A percentile compares a stretch with the other conserved stretches of the same genome.
Evolutionary conservation across 2,888 invertebrate species (phyloP).

Genomic region (Gortyna flavago): DNA sequence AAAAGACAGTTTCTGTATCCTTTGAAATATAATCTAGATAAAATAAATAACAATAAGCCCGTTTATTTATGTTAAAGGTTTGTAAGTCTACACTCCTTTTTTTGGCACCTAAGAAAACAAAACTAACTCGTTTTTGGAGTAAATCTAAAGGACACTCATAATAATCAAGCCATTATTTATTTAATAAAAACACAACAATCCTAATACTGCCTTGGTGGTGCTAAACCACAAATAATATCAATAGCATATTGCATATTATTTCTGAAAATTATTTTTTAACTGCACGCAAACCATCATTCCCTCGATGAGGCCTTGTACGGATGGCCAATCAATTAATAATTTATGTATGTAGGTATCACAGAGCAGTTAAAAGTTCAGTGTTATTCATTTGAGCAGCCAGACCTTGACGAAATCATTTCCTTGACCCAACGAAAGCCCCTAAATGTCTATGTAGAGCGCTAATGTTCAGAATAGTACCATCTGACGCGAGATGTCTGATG

Average conservation of each 20-base stretch:
- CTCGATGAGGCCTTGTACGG: background rate
- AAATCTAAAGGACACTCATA: constrained; percentile 1
- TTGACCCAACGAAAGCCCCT: background rate
- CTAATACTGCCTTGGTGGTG: background rate
- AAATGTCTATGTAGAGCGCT: background rate
- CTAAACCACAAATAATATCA: background rate
- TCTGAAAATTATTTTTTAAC: background rate
- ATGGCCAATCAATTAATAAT: background rate
- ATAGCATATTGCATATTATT: background rate
- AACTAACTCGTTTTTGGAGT: constrained; percentile 1
- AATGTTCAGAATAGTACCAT: background rate
- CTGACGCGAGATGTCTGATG: background rate
- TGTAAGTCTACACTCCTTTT: constrained; percentile 13
- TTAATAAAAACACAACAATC: constrained; percentile 7
- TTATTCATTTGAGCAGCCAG: background rate
- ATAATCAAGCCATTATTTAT: constrained; percentile 5
- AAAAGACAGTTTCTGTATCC: constrained; percentile 27
- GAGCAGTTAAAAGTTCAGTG: background rate
- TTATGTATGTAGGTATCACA: background rate
- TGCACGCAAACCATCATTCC: background rate
- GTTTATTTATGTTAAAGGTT: constrained; percentile 39
- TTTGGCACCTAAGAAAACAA: constrained; percentile 6
- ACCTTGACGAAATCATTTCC: background rate
- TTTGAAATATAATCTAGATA: constrained; percentile 1
- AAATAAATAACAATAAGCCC: constrained; percentile 5